Percentiles rank a stretch among this genome's conserved stretches.
Conservation (phyloP, 2,888 invertebrate genomes). For the Lottia scabra region DNA sequence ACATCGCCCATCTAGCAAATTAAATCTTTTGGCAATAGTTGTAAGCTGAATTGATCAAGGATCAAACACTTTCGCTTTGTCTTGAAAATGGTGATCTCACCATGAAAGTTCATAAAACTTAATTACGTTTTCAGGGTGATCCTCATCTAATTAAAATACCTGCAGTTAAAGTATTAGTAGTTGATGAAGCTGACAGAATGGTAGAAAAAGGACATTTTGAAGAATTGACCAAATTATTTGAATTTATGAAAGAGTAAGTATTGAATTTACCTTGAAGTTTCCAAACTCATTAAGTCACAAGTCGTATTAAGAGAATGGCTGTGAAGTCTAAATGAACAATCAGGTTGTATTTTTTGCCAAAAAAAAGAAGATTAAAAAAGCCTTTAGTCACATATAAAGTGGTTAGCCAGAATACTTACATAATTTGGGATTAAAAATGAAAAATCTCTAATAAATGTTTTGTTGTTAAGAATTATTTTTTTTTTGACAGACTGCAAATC, state of each 20-base stretch:
- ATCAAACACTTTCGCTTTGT: background rate
- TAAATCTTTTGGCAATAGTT: no score
- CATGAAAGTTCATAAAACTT: background rate
- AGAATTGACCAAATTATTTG: conserved; percentile 80
- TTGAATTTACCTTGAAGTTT: background rate
- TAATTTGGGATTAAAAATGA: no score
- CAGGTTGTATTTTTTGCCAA: no score
- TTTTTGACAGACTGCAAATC: background rate
- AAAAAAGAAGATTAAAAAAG: no score
- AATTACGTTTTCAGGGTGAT: conserved; percentile 41
- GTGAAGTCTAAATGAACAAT: no score
- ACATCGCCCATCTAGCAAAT: no score
- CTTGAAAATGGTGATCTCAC: background rate
- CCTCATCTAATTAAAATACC: conserved; percentile 61
- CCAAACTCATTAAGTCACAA: no score
- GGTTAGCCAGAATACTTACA: no score
- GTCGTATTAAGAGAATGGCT: no score
- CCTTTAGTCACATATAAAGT: no score
- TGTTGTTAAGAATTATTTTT: background rate
- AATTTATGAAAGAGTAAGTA: conserved; percentile 80
- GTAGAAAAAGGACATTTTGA: conserved; percentile 95
- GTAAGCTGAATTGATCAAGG: no score
- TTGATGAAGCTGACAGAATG: conserved; percentile 99
- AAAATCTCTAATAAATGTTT: no score
- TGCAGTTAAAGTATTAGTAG: conserved; percentile 78